These are phyloP conservation scores for Carposina sasakii DNA, from an alignment of 1,140 invertebrate genomes.

Conservation along the genomic window DNA sequence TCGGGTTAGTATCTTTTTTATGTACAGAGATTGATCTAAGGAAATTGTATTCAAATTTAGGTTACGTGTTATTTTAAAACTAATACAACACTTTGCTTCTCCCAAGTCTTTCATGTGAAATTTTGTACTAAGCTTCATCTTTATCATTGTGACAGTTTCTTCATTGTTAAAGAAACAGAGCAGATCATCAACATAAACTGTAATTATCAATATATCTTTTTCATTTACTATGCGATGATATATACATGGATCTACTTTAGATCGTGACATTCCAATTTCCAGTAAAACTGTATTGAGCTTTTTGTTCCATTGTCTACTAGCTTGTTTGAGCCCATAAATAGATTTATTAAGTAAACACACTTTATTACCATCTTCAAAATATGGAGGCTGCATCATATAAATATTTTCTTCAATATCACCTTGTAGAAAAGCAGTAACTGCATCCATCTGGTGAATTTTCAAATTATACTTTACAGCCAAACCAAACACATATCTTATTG, in stretches of 20 bases:
- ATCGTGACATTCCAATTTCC: slow-evolving; percentile 20
- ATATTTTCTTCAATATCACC: slow-evolving; percentile 51
- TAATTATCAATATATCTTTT: slow-evolving; percentile 14
- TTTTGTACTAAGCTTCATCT: slow-evolving; percentile 8
- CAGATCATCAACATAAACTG: slow-evolving; percentile 32
- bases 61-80: slow-evolving; percentile 6
- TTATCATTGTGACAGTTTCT: not conserved
- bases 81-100: slow-evolving; percentile 3
- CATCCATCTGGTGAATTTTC: slow-evolving; percentile 45
- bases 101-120: slow-evolving; percentile 15
- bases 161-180: slow-evolving; percentile 17
- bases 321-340: slow-evolving; percentile 55
- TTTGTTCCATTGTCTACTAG: slow-evolving; percentile 30
- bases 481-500: slow-evolving; percentile 32
- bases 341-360: slow-evolving; percentile 29
- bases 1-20: slow-evolving; percentile 4
- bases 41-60: not conserved
- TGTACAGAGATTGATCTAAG: slow-evolving; percentile 10
- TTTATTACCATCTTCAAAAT: slow-evolving; percentile 15
- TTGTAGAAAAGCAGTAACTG: slow-evolving; percentile 38
- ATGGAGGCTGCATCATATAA: slow-evolving; percentile 43
- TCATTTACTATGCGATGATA: slow-evolving; percentile 18
- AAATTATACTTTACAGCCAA: slow-evolving; percentile 31
- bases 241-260: slow-evolving; percentile 27
- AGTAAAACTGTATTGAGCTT: slow-evolving; percentile 23